Evolutionary conservation across 2,113 vertebrate species (phyloP).

Genomic region (Hippocampus zosterae): DNA sequence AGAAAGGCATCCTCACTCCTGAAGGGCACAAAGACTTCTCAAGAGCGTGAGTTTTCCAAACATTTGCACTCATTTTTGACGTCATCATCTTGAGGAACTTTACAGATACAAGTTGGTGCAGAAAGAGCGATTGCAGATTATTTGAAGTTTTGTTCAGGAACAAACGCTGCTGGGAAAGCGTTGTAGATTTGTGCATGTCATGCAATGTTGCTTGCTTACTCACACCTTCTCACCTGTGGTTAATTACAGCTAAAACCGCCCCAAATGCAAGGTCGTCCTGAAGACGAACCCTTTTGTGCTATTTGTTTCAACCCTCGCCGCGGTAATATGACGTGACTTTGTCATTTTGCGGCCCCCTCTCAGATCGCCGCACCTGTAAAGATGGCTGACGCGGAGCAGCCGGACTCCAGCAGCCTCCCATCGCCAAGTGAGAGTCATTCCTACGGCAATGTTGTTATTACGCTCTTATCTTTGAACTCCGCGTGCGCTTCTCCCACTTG

Average conservation of each 20-base stretch:
- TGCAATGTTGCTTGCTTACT: too few species aligned
- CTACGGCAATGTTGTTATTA: not conserved
- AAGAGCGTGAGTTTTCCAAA: constrained; percentile 37
- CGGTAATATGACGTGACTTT: not conserved
- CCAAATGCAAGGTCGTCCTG: too few species aligned
- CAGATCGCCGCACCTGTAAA: constrained; percentile 61
- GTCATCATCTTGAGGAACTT: too few species aligned
- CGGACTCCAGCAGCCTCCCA: constrained; percentile 59
- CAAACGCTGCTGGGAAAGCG: too few species aligned
- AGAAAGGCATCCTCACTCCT: not conserved
- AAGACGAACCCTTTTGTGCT: not conserved
- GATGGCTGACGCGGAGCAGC: constrained; percentile 68
- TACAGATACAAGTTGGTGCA: too few species aligned
- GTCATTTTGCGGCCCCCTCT: not conserved
- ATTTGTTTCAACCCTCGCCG: not conserved
- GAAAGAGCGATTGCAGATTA: not conserved
- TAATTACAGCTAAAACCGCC: too few species aligned
- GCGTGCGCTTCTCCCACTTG: constrained; percentile 36
- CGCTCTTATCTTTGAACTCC: constrained; percentile 25
- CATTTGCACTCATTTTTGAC: not conserved
- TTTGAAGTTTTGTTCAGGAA: too few species aligned
- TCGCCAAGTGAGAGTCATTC: constrained; percentile 58
- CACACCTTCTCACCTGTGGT: too few species aligned
- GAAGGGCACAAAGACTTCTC: not conserved
- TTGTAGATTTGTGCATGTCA: too few species aligned